Conservation (phyloP, 2,888 invertebrate species). For the Endomychus coccineus region DNA sequence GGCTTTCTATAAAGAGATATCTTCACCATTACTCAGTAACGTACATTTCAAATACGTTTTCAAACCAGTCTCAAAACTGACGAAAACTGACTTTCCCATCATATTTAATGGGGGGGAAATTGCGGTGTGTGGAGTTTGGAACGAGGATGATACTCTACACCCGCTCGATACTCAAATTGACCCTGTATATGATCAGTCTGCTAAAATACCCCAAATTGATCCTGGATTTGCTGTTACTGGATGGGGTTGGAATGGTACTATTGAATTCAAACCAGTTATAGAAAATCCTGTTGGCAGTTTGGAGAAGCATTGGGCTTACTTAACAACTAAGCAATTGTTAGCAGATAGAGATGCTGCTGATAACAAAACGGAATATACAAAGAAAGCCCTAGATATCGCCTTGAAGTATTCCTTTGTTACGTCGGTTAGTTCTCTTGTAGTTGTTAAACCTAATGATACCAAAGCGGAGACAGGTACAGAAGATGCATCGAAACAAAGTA, state of each 20-base stretch:
- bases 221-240: constrained; percentile 13
- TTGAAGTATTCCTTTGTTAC: constrained; percentile 57
- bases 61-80: constrained; percentile 50
- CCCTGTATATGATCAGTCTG: too few relatives aligned
- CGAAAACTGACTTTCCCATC: constrained; percentile 50
- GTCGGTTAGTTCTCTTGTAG: constrained; percentile 59
- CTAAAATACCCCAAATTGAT: constrained; percentile 2
- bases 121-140: constrained; percentile 52
- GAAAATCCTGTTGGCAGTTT: constrained; percentile 32
- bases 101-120: constrained; percentile 57
- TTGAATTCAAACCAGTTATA: constrained; percentile 30
- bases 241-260: constrained; percentile 28
- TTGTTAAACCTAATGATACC: constrained; percentile 56
- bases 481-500: constrained; percentile 17
- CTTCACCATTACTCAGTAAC: constrained; percentile 59
- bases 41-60: constrained; percentile 57
- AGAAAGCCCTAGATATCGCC: constrained; percentile 51
- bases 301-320: constrained; percentile 56
- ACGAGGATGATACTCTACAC: too few relatives aligned
- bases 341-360: constrained; percentile 44
- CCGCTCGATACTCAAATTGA: too few relatives aligned
- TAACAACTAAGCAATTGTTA: constrained; percentile 57
- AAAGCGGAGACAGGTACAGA: constrained; percentile 20
- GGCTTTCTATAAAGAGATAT: constrained; percentile 60
- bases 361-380: constrained; percentile 37